These are phyloP conservation scores for Hipparchia sbordonii DNA, from an alignment of 2,888 invertebrate genomes.

Conservation along the genomic window DNA sequence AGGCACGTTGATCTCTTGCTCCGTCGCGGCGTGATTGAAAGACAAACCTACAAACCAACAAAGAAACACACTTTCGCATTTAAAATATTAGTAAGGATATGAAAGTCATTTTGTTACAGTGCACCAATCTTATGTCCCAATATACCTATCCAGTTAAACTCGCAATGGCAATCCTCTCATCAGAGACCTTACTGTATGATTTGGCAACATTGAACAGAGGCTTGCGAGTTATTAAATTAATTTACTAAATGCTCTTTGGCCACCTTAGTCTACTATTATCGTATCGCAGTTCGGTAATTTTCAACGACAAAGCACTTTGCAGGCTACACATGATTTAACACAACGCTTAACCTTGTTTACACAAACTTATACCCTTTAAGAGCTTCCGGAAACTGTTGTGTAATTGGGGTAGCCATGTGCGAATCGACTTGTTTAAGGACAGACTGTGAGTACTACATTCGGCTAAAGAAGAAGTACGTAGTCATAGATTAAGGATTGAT, in stretches of 20 bases:
- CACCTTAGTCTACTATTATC: constrained; percentile 22
- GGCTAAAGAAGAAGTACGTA: too few relatives aligned
- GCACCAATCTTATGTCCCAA: too few relatives aligned
- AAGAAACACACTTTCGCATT: too few relatives aligned
- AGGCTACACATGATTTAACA: constrained; percentile 33
- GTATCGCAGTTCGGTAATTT: constrained; percentile 28
- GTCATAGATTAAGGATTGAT: too few relatives aligned
- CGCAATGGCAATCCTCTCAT: background rate
- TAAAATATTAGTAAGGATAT: too few relatives aligned
- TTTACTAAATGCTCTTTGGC: constrained; percentile 22
- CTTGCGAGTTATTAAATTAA: constrained; percentile 31
- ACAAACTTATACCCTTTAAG: constrained; percentile 24
- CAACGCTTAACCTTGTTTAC: constrained; percentile 34
- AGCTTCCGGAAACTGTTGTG: constrained; percentile 24
- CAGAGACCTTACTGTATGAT: constrained; percentile 4
- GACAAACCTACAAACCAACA: too few relatives aligned
- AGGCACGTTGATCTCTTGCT: too few relatives aligned
- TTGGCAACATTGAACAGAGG: background rate
- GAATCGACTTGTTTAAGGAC: background rate
- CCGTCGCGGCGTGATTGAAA: too few relatives aligned
- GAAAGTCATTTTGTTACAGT: too few relatives aligned
- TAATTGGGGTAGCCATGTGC: background rate
- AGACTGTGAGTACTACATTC: too few relatives aligned
- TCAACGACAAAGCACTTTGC: constrained; percentile 33
- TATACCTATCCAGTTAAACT: too few relatives aligned